Base-by-base conservation (phyloP, 2,797 vertebrate species). In the Pseudochirops corinnae region DNA sequence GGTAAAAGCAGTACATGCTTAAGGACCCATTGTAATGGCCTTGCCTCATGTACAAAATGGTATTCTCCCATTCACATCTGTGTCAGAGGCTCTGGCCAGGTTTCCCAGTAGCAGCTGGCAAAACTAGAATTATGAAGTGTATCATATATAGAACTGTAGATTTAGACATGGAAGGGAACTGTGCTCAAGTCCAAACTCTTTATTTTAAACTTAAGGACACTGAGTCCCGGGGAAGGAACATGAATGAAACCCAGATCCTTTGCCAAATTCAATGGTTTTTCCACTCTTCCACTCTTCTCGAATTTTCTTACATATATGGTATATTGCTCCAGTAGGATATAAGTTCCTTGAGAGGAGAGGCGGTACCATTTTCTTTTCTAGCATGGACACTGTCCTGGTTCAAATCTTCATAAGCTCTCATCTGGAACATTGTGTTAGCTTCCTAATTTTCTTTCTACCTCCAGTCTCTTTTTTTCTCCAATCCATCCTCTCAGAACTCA, bases 1-100 rank as follows among this genome's bases (percentile, higher is more conserved):
- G 58, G 53, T 58, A 93, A 96, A 96, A 98, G 52, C 93, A 93
- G 10, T 55, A 0, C 90, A 28, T 14, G 46, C 91, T 67, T 96
- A 0, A n/a, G 14, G 24, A 96, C 24, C 60, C 39, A 62, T 4
- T 74, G 13, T 12, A 95, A 91, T 90, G 93, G 93, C 28, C 90
- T 97, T 26, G 39, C 21, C 74, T 50, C 39, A 50, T 7, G 3
- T 50, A 24, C 62, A 18, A n/a, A 74, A 21, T 74, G 5, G 33
- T 1, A 7, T 74, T 39, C 62, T 2, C 14, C n/a, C 39, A 26
- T 87, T 87, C 74, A 87, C 39, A 9, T 87, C 24, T 26, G 39
- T 28, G 39, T 26, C 21, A 50, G 74, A 82, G 74, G 21, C 39
- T 87, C n/a, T 26, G 74, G 74, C 74, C 13, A 50, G 39, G 26